These are phyloP conservation scores for Stigmatopora nigra DNA, from an alignment of 2,113 vertebrate species.

Conservation along the genomic window DNA sequence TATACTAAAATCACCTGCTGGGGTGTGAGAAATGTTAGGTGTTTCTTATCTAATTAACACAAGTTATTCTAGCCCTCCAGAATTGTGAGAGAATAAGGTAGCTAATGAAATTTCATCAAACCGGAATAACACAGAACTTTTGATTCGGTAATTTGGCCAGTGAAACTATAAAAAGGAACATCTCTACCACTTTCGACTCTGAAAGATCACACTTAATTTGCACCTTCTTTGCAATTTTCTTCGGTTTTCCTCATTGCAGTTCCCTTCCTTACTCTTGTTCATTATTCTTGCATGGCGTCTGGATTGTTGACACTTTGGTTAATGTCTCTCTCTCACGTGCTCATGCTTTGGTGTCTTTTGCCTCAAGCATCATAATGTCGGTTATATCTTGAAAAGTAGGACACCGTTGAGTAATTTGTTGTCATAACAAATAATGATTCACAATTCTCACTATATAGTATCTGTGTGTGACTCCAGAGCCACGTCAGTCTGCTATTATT, in stretches of 20 bases:
- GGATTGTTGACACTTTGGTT: conserved; percentile 37
- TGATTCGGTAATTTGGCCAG: conserved; percentile 29
- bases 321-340: conserved; percentile 31
- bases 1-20: conserved; percentile 22
- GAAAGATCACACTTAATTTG: conserved; percentile 29
- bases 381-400: conserved; percentile 65
- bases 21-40: conserved; percentile 33
- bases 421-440: conserved; percentile 58
- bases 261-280: conserved; percentile 12
- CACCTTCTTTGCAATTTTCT: conserved; percentile 33
- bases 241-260: conserved; percentile 16
- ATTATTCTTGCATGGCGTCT: conserved; percentile 31
- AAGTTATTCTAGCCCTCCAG: conserved; percentile 1
- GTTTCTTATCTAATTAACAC: conserved; percentile 20
- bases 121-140: conserved; percentile 24
- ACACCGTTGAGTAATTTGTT: conserved; percentile 61
- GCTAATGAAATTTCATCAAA: conserved; percentile 21
- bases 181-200: conserved; percentile 18
- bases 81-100: neutral
- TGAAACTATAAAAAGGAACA: conserved; percentile 11
- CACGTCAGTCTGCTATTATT: conserved; percentile 18
- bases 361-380: conserved; percentile 43
- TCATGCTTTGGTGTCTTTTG: conserved; percentile 42
- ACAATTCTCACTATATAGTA: conserved; percentile 42
- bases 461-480: conserved; percentile 34